Base-by-base conservation (phyloP, 2,797 vertebrate species). In the Odontamblyopus rebecca region DNA sequence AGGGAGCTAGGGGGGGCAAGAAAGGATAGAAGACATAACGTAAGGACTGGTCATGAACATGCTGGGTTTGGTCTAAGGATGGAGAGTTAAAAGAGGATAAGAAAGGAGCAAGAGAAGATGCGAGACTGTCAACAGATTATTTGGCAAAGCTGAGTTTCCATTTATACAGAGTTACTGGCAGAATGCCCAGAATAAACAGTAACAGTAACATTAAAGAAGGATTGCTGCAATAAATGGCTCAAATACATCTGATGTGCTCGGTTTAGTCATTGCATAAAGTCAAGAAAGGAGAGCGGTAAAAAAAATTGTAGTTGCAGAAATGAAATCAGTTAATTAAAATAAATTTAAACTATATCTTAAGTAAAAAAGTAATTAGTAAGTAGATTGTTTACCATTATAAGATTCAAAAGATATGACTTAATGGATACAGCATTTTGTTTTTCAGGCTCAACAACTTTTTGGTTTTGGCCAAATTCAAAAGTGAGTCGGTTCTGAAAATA, bases 11-110 rank as follows among this genome's bases (percentile, higher is more conserved):
- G 95, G 93, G 88, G 93, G 96, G 95, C 96, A 96, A 98, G 96
- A 95, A 95, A 95, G 97, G 96, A 98, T 96, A 98, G 94, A 98
- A 95, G 94, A 97, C 95, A 95, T 97, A 96, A 95, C 95, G 98
- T 96, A 99, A 95, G 95, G 97, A 92, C 90, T 96, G 96, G 90
- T 98, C 96, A 94, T 95, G 96, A 87, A 96, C 94, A 94, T 86
- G 93, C 91, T 96, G 95, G 89, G 95, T 94, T 87, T 96, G 95
- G 95, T 97, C 97, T 98, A 92, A 90, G 93, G 89, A 93, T 48
- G 60, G 30, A 86, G 91, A 85, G 77, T 68, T 78, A 82, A 81
- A 41, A 48, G 35, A 57, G 67, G 23, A 3, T 30, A 64, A 13
- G 48, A 76, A 32, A 66, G 62, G 63, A 67, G 61, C 59, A 11